Base-by-base conservation (phyloP, 2,113 vertebrate species). In the Deroptyus accipitrinus region DNA sequence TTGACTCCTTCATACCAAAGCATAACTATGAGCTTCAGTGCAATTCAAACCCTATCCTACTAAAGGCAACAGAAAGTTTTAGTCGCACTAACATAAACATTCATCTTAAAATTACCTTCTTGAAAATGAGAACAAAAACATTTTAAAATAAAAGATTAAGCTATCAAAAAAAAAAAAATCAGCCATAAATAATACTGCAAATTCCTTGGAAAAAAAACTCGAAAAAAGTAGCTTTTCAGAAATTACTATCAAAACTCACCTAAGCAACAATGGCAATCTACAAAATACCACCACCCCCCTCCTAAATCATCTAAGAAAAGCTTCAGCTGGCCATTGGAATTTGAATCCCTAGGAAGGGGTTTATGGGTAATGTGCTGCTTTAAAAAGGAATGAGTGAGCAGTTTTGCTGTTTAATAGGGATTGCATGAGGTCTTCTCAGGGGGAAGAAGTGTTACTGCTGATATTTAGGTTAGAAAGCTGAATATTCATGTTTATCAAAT, bases 281-380 rank as follows among this genome's bases (percentile, higher is more conserved):
- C 5, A 33, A 61, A 86, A 67, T 9, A 1, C 6, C 17, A 70
- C 8, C 33, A 35, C 3, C 18, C 7, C 10, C 2, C 13, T 54
- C 31, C 20, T 9, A 12, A 83, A 74, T 8, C 5, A 28, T 2
- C 41, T 37, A 2, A 16, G 7, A 48, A 51, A 80, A 41, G 6
- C 16, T 37, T 24, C 7, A 70, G 7, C 8, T 59, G 6, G 3
- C 49, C 46, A 66, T 7, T 35, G 22, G 33, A 59, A 79, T 92
- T 57, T 95, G 12, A 95, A 94, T 94, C 94, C 44, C 37, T 77
- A 0, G 35, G 48, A 62, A 79, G 27, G 31, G 57, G 39, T 72
- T 94, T 90, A 72, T 86, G 83, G 62, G 80, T 49, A 94, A 86
- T 83, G 78, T 90, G 57, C 66, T 85, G 1, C 73, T 83, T 86